These are phyloP conservation scores for Tachyglossus aculeatus DNA, from an alignment of 2,797 vertebrate genomes.

Conservation along the genomic window DNA sequence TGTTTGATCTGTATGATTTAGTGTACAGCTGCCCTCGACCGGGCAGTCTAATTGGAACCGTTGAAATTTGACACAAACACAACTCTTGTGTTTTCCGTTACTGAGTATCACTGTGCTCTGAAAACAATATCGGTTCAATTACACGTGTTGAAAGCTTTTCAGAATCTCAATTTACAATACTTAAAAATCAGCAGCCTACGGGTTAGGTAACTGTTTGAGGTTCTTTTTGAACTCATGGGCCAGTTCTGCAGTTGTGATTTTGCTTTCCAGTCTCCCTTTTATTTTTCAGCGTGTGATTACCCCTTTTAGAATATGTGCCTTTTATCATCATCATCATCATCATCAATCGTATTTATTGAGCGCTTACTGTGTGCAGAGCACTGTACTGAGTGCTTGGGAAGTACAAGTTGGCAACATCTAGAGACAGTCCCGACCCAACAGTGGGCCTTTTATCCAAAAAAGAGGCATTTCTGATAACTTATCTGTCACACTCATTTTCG, in stretches of 20 bases:
- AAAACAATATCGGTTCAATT: conserved; percentile 66
- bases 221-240: conserved; percentile 51
- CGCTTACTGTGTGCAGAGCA: no score
- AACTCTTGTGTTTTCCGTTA: conserved; percentile 60
- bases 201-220: conserved; percentile 34
- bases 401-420: no score
- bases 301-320: no score
- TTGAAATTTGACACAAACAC: conserved; percentile 83
- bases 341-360: no score
- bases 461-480: no score
- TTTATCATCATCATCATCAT: no score
- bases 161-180: conserved; percentile 42
- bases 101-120: conserved; percentile 52
- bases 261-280: conserved; percentile 22
- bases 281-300: no score
- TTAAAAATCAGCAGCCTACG: conserved; percentile 18
- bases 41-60: conserved; percentile 82
- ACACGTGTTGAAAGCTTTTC: conserved; percentile 73
- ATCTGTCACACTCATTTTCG: no score
- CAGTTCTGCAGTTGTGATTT: conserved; percentile 27
- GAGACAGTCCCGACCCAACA: no score
- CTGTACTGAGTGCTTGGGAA: no score
- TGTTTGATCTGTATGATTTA: conserved; percentile 95
- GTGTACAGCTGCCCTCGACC: conserved; percentile 84
- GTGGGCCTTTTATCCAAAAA: no score